Conservation (phyloP, 92 coral and sea anemone species). For the Meandrina meandrites region DNA sequence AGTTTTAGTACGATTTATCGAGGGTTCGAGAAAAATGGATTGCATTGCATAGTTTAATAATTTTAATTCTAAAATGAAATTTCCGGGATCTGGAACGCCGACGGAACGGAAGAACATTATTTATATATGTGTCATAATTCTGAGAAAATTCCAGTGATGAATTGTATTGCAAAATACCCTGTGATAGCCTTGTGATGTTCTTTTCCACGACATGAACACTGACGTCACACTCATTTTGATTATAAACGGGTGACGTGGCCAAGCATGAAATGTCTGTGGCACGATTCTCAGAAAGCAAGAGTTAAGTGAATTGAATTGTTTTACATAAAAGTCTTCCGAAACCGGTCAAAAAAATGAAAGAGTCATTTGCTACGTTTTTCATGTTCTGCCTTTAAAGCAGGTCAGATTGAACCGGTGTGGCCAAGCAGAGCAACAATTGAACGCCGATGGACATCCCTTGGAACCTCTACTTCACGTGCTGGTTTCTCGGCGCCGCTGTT, state of each 20-base stretch:
- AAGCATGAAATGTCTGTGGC: too few relatives aligned
- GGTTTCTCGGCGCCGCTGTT: constrained; percentile 94
- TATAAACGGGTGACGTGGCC: neutral
- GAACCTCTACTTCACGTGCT: constrained; percentile 80
- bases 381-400: neutral
- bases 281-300: constrained; percentile 1
- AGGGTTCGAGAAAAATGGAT: too few relatives aligned
- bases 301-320: neutral
- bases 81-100: neutral
- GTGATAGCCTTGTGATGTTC: neutral
- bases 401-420: neutral
- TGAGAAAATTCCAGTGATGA: neutral
- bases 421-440: neutral
- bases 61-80: neutral
- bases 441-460: constrained; percentile 58
- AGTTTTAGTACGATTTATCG: too few relatives aligned
- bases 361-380: neutral
- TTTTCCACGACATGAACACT: neutral
- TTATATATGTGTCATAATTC: neutral
- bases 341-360: neutral
- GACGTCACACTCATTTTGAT: neutral
- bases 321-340: neutral
- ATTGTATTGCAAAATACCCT: neutral
- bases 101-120: neutral
- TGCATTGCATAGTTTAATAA: too few relatives aligned